Evolutionary conservation across 2,888 invertebrate species (phyloP), one percentile per base, ranked within the genome.

Genomic region (Syrista parreyssii): DNA sequence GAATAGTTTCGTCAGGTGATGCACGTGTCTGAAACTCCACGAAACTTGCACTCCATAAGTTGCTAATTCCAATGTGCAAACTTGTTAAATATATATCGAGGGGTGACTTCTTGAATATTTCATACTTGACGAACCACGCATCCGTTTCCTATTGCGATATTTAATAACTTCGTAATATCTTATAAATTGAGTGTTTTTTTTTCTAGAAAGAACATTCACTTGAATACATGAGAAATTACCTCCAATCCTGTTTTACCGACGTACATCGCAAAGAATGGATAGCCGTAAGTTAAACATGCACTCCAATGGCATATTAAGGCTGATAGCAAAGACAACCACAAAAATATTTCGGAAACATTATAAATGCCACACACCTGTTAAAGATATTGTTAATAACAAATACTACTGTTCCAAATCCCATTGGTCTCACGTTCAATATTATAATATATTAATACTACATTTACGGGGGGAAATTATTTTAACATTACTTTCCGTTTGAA

Each of bases 261-360:
- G 15, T 40, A 85, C 71, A 85, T 79, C 23, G 85, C 76, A 68
- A 88, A 76, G 33, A 86, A 86, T 11, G 90, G 89, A 79, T 86
- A 84, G 4, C 80, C 79, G n/a, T 86, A 87, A 12, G 84, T 86
- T 23, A 86, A 12, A 75, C 90, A 90, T 11, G 88, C 85, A 68
- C 86, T 83, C 90, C 90, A 90, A 72, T 90, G 90, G 77, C 87
- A 85, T 73, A 89, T 84, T 31, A 90, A 79, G 12, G 79, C 12
- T 4, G 88, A 88, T 30, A 89, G 75, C 9, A 86, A 33, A 23
- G 80, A 55, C 1, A 89, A 55, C 89, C 90, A 90, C 30, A 88
- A 78, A 3, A 78, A 81, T 30, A 82, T 80, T 23, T 88, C 84
- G 32, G 72, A 71, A 33, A 82, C 79, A 36, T 85, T 82, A 12